phyloP scores from a whole-genome alignment of 2,888 invertebrate genomes.

The Lasius platythorax region DNA sequence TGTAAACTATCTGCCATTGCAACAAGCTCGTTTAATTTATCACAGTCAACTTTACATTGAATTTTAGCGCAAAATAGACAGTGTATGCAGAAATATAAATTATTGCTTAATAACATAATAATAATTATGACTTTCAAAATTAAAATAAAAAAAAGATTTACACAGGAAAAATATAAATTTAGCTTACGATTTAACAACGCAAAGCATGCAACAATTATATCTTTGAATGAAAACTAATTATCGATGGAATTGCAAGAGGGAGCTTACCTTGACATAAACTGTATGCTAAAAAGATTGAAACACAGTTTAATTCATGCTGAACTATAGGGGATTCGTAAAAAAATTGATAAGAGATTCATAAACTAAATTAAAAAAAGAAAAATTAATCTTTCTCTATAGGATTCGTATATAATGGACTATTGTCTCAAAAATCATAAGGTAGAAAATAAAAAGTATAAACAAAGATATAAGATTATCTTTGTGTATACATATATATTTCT shows the following conservation, averaged over 20 bases:
- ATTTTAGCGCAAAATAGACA: slow-evolving; percentile 21
- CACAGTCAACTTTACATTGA: slow-evolving; percentile 6
- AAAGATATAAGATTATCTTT: not conserved
- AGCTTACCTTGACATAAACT: slow-evolving; percentile 86
- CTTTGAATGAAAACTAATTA: slow-evolving; percentile 60
- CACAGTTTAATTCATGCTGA: slow-evolving; percentile 81
- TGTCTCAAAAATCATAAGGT: not conserved
- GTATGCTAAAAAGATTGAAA: slow-evolving; percentile 86
- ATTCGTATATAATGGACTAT: not conserved
- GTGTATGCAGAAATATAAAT: slow-evolving; percentile 17
- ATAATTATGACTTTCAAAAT: not conserved
- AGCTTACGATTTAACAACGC: slow-evolving; percentile 53
- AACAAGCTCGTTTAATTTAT: slow-evolving; percentile 35
- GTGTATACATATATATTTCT: slow-evolving; percentile 38
- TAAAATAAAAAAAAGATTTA: not conserved
- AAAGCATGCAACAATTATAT: slow-evolving; percentile 64
- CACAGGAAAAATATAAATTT: slow-evolving; percentile 25
- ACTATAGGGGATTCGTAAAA: slow-evolving; percentile 62
- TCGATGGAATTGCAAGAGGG: slow-evolving; percentile 71
- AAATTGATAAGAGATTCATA: slow-evolving; percentile 22
- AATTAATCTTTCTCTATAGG: not conserved
- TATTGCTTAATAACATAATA: slow-evolving; percentile 5
- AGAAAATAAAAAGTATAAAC: not conserved
- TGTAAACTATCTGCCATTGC: slow-evolving; percentile 35
- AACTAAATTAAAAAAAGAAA: not conserved